phyloP scores from a whole-genome alignment of 2,113 vertebrate species.

The Kobus ellipsiprymnus region DNA sequence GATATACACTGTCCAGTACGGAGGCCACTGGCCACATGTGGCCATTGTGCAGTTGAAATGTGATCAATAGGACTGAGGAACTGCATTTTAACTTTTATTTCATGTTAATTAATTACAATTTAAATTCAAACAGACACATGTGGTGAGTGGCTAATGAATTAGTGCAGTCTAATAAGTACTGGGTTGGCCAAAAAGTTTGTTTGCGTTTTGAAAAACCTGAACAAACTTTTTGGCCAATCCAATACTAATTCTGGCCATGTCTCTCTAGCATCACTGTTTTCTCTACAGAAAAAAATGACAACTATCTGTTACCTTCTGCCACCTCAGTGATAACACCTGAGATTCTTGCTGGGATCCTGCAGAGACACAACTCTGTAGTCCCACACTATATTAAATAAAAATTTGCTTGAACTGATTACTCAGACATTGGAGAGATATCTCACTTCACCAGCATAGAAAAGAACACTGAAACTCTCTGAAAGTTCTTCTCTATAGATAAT shows the following conservation, averaged over 20 bases:
- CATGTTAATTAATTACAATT: background rate
- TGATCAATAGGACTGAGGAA: background rate
- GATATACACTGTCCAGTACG: background rate
- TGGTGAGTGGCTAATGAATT: background rate
- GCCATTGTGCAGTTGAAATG: background rate
- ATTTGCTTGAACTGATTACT: background rate
- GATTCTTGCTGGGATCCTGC: background rate
- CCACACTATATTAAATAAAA: slow-evolving; percentile 9
- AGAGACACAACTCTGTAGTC: background rate
- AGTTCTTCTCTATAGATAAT: background rate
- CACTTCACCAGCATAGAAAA: background rate
- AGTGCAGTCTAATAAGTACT: background rate
- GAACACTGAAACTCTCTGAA: background rate
- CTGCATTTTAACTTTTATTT: background rate
- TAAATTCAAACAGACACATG: background rate
- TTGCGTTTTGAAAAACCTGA: background rate
- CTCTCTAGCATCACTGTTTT: background rate
- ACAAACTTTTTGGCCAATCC: background rate
- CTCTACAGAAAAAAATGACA: background rate
- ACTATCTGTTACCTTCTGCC: background rate
- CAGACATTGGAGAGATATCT: background rate
- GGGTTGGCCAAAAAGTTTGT: background rate
- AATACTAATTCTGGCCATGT: background rate
- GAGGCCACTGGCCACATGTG: background rate
- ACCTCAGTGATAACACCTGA: background rate